phyloP scores from a whole-genome alignment of 1,140 invertebrate species.

The Bombyx mori region DNA sequence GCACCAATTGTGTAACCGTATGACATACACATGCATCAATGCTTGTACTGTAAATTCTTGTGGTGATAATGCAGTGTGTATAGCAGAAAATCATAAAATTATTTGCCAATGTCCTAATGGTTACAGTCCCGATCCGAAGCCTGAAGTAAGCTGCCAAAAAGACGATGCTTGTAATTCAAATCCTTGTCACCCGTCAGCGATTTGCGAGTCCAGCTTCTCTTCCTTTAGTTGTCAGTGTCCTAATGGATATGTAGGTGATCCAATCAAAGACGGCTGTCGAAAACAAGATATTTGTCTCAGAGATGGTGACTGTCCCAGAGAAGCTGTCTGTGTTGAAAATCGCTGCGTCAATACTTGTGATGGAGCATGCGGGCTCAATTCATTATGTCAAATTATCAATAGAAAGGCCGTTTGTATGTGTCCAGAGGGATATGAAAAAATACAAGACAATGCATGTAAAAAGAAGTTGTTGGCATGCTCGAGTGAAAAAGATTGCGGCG shows the following conservation, averaged over 20 bases:
- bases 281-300: constrained; percentile 80
- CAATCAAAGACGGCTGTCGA: constrained; percentile 79
- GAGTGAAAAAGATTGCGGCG: constrained; percentile 83
- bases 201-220: constrained; percentile 78
- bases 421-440: constrained; percentile 78
- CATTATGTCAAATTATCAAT: constrained; percentile 82
- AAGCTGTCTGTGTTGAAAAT: constrained; percentile 80
- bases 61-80: constrained; percentile 89
- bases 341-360: constrained; percentile 85
- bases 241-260: constrained; percentile 81
- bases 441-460: constrained; percentile 80
- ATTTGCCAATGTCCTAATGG: constrained; percentile 89
- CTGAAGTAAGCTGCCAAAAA: constrained; percentile 83
- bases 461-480: constrained; percentile 76
- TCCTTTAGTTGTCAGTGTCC: constrained; percentile 84
- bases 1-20: constrained; percentile 83
- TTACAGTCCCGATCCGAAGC: constrained; percentile 82
- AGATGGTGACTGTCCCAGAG: constrained; percentile 81
- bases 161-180: constrained; percentile 80
- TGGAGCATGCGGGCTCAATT: constrained; percentile 82
- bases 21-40: constrained; percentile 86
- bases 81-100: constrained; percentile 85
- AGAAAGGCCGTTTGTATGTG: constrained; percentile 84
- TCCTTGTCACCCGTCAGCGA: constrained; percentile 85
- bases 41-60: constrained; percentile 87